Conservation (phyloP, 2,888 invertebrate genomes). For the Hypercompe scribonia region DNA sequence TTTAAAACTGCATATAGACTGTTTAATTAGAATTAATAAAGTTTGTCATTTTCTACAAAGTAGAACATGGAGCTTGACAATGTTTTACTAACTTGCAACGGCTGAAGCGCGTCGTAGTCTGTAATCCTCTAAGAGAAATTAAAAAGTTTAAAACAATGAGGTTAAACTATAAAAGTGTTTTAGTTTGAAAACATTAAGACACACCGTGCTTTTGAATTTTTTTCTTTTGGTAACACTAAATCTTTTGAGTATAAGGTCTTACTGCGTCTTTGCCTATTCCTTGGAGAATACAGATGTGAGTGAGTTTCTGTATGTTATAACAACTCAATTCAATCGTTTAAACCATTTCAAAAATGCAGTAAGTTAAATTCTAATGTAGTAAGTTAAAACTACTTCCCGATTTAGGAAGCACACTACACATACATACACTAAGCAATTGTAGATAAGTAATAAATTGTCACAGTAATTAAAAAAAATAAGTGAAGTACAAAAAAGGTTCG, state of each 20-base stretch:
- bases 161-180: constrained; percentile 37
- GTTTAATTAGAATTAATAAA: background rate
- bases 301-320: too few relatives aligned
- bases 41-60: background rate
- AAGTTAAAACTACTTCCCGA: too few relatives aligned
- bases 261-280: too few relatives aligned
- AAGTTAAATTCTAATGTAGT: too few relatives aligned
- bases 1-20: background rate
- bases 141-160: constrained; percentile 46
- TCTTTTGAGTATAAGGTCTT: background rate
- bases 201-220: background rate
- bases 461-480: too few relatives aligned
- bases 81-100: constrained; percentile 28
- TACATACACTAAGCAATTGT: too few relatives aligned
- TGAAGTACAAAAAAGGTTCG: too few relatives aligned
- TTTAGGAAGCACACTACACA: too few relatives aligned
- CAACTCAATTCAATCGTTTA: too few relatives aligned
- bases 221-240: background rate
- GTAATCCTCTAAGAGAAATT: constrained; percentile 44
- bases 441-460: too few relatives aligned
- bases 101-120: constrained; percentile 25
- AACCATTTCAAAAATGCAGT: too few relatives aligned
- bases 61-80: background rate
- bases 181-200: constrained; percentile 33
- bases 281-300: too few relatives aligned